Evolutionary conservation across 2,113 vertebrate genomes (phyloP).

Genomic region (Austrofundulus limnaeus): DNA sequence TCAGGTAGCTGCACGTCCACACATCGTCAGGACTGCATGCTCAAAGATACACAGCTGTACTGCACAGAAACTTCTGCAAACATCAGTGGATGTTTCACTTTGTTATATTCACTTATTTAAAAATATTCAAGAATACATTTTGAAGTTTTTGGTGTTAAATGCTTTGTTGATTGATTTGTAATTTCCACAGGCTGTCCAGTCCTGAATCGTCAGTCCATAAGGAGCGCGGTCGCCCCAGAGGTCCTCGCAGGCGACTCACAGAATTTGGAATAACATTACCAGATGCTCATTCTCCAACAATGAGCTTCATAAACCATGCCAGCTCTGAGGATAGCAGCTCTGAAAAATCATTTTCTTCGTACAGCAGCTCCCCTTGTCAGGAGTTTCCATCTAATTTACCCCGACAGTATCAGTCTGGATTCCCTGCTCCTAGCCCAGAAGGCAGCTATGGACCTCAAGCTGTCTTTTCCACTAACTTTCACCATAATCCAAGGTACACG

Average conservation of each 20-base stretch:
- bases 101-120: neutral
- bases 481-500: conserved; percentile 57
- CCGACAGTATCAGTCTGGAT: conserved; percentile 49
- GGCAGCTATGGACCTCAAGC: conserved; percentile 48
- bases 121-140: neutral
- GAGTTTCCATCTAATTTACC: conserved; percentile 57
- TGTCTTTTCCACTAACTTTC: conserved; percentile 48
- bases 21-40: no score
- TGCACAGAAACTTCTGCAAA: no score
- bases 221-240: conserved; percentile 73
- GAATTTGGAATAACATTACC: conserved; percentile 75
- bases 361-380: conserved; percentile 73
- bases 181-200: conserved; percentile 73
- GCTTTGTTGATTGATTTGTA: conserved; percentile 7
- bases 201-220: conserved; percentile 69
- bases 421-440: conserved; percentile 32
- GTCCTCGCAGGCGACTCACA: conserved; percentile 79
- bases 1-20: conserved; percentile 74
- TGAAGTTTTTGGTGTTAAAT: conserved; percentile 3
- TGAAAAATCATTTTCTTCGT: conserved; percentile 81
- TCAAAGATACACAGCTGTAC: no score
- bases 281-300: conserved; percentile 56
- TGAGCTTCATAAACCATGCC: conserved; percentile 58
- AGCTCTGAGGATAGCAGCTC: conserved; percentile 84
- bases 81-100: neutral